Conservation (phyloP, 2,797 vertebrate genomes). For the Centropyge bicolor region DNA sequence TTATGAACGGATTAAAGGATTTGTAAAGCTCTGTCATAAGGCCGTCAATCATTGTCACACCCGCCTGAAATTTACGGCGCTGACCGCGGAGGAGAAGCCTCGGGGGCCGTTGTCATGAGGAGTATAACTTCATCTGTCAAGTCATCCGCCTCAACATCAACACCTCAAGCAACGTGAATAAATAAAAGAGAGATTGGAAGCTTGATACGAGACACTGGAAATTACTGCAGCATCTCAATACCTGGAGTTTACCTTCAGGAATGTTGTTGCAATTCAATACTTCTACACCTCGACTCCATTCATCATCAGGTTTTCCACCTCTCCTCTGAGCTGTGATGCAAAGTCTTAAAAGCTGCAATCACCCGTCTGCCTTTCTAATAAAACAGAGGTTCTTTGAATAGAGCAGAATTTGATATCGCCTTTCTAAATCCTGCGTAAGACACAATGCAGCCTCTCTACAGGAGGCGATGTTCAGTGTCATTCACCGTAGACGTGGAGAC, state of each 20-base stretch:
- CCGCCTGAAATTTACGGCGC: slow-evolving; percentile 62
- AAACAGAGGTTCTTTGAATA: slow-evolving; percentile 64
- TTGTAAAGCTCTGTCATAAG: slow-evolving; percentile 81
- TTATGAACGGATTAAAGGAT: slow-evolving; percentile 83
- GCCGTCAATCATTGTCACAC: slow-evolving; percentile 81
- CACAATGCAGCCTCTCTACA: slow-evolving; percentile 72
- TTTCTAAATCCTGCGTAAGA: slow-evolving; percentile 52
- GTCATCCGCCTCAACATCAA: slow-evolving; percentile 58
- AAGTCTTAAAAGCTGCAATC: slow-evolving; percentile 56
- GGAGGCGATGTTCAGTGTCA: slow-evolving; percentile 65
- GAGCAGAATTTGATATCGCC: slow-evolving; percentile 69
- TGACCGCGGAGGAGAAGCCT: slow-evolving; percentile 44
- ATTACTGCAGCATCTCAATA: slow-evolving; percentile 64
- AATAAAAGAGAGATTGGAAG: slow-evolving; percentile 35
- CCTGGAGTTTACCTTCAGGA: slow-evolving; percentile 69
- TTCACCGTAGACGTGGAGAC: slow-evolving; percentile 66
- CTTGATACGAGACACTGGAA: slow-evolving; percentile 67
- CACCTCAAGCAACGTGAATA: slow-evolving; percentile 56
- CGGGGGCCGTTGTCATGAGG: slow-evolving; percentile 59
- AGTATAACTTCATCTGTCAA: slow-evolving; percentile 76
- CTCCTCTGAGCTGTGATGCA: slow-evolving; percentile 41
- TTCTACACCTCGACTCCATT: slow-evolving; percentile 52
- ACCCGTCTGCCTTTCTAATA: slow-evolving; percentile 36
- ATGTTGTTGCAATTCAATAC: slow-evolving; percentile 77
- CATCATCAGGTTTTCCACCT: slow-evolving; percentile 58